Base-by-base conservation (phyloP, 1,140 invertebrate genomes). In the Pseudomyrmex sp. region DNA sequence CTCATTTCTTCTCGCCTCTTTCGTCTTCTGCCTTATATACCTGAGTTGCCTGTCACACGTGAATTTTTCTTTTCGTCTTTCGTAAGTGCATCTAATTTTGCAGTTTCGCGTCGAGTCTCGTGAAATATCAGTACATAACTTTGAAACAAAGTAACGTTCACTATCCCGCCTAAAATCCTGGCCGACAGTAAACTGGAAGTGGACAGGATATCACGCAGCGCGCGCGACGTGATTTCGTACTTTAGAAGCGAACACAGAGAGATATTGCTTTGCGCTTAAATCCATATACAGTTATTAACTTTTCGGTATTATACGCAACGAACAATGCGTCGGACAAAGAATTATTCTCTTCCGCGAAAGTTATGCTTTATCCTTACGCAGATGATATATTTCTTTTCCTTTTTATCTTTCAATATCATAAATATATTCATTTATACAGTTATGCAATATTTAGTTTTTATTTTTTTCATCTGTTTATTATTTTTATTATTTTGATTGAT, bases 81-180 rank as follows among this genome's bases (percentile, higher is more conserved):
- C n/a, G 59, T 50, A 44, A 72, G 66, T 59, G 66, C 76, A 80
- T 72, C 76, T 80, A 80, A 80, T 80, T 80, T 72, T 56, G 54
- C 46, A 80, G 76, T 72, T 70, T 59, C 44, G 23, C 76, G 54
- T 66, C 12, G 52, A 20, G 76, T 46, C 54, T 59, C 54, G 23
- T 61, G 66, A 80, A 80, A 80, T 72, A 80, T 72, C 66, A 61
- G 66, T 20, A n/a, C 10, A 8, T 20, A 79, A 46, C 20, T 80
- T 68, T n/a, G 20, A 59, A 79, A 79, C 76, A 72, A 80, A 80
- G 76, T 80, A 80, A 54, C 48, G 58, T 80, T 72, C 35, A 80
- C 66, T 20, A 79, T 61, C 66, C 35, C 66, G 54, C 66, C 20
- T 56, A 66, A 20, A 59, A 79, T 79, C 65, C 65, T 35, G 65